Evolutionary conservation across 1,140 invertebrate species (phyloP), one percentile per base, ranked within the genome.

Genomic region (Drosophila takahashii): DNA sequence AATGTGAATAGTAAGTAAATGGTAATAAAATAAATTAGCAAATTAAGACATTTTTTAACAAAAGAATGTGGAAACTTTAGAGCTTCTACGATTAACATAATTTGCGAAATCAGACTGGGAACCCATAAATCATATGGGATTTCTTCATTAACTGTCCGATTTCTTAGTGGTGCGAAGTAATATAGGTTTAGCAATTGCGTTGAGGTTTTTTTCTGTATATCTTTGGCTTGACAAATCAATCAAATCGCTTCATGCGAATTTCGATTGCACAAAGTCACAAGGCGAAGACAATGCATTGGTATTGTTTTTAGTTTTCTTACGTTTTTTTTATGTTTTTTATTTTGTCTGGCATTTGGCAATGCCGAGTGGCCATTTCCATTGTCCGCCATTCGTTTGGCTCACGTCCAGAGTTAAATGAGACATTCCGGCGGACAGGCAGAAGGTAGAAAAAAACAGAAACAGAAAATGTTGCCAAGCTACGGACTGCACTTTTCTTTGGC

Each of bases 401-500:
- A 76, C 73, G 64, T 69, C 48, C 67, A 56, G 41, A 47, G 65
- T 42, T 32, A 34, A 54, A 69, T 69, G 62, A 66, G 64, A 52
- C 45, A 66, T 10, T 34, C 44, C 34, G 58, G 16, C 59, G 11
- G 58, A 16, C 56, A 13, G 22, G 27, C 66, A 69, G 48, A 32
- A 56, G 66, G 66, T 69, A 44, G 37, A 37, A 53, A 37, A 53
- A 36, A 61, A 22, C 36, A 41, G n/a, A 44, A 44, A 32, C 29
- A 32, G 29, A 32, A 15, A 41, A 41, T 2, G 3, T 2, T 9
- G n/a, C 39, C 39, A 3, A 5, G 16, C 22, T n/a, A 18, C 34
- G 10, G 36, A 36, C 58, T 69, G 57, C 76, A 73, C 76, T 86
- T 86, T 86, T 86, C 80, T 66, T 81, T 81, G 81, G 78, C 81